Base-by-base conservation (phyloP, 2,797 vertebrate species). In the Tapera naevia region DNA sequence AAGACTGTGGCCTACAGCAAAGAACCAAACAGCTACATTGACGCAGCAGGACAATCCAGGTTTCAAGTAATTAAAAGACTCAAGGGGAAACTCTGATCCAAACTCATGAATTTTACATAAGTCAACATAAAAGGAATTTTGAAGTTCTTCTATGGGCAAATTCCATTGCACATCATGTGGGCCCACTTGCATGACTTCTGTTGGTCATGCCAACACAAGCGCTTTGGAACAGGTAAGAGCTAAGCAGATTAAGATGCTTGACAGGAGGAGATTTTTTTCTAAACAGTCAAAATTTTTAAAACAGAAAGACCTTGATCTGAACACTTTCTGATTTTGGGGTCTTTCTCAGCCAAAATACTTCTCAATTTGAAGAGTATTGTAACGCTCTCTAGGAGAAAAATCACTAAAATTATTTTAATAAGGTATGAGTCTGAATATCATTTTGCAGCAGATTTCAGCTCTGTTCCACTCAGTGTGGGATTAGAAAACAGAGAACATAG, bases 121-220 rank as follows among this genome's bases (percentile, higher is more conserved):
- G 43, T 51, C n/a, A 46, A 21, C 24, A 2, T 27, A n/a, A 48
- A 13, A 78, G 9, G 16, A 71, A 79, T 41, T 64, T 0, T 1
- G 22, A 53, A n/a, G 8, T 16, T 67, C 14, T 48, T 86, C 28
- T 61, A 16, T 1, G 1, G 22, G 28, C 24, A 74, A 79, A 66
- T 22, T 9, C 28, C 12, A 21, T 7, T 8, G 17, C 8, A 21
- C 1, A 2, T 37, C 37, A 54, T 2, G 11, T 10, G 10, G 41
- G 8, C 14, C 16, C 30, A 51, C 6, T 9, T 50, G n/a, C 27
- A 32, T 17, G n/a, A 57, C 19, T 54, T 64, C 65, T 33, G 13
- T 21, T 60, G 27, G 51, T n/a, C 41, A 60, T 19, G 14, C 22
- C 57, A 83, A 25, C 13, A 8, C 0, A 2, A 65, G 10, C 60